Evolutionary conservation across 2,113 vertebrate genomes (phyloP).

Genomic region (Bostrychus sinensis): DNA sequence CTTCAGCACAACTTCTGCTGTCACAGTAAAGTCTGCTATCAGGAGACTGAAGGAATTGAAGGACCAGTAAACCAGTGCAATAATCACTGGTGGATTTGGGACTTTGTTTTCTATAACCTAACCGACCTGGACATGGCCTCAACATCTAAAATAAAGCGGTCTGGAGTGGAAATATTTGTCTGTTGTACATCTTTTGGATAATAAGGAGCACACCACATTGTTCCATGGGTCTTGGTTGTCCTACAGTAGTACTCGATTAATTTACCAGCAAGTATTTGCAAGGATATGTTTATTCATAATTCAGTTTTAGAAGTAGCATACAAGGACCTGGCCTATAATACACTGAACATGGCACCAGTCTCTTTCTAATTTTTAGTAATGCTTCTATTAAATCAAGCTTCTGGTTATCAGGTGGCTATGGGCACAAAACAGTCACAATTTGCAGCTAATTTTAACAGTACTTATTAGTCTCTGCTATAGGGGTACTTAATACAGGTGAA

Average conservation of each 20-base stretch:
- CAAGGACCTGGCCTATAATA: slow-evolving; percentile 97
- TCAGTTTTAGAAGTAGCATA: slow-evolving; percentile 92
- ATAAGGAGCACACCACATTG: no score
- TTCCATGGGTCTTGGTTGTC: no score
- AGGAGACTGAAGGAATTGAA: slow-evolving; percentile 98
- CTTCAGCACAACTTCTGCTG: slow-evolving; percentile 95
- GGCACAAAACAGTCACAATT: slow-evolving; percentile 20
- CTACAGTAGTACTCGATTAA: no score
- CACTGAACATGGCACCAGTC: slow-evolving; percentile 97
- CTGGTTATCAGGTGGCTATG: slow-evolving; percentile 94
- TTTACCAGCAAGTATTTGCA: no score
- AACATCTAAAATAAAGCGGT: slow-evolving; percentile 66
- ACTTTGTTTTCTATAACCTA: slow-evolving; percentile 69
- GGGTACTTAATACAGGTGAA: no score
- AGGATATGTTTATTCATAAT: no score
- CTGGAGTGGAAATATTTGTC: slow-evolving; percentile 57
- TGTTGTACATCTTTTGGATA: slow-evolving; percentile 28
- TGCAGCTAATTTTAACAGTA: no score
- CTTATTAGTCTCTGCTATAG: no score
- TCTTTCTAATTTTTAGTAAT: slow-evolving; percentile 90
- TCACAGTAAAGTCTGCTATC: slow-evolving; percentile 98
- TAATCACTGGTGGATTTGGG: slow-evolving; percentile 58
- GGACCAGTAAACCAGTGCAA: slow-evolving; percentile 88
- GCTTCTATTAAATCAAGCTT: slow-evolving; percentile 96
- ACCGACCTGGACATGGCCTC: slow-evolving; percentile 56